Percentiles rank a stretch among this genome's conserved stretches.
phyloP scores from a whole-genome alignment of 2,797 vertebrate species.

The Melopsittacus undulatus region DNA sequence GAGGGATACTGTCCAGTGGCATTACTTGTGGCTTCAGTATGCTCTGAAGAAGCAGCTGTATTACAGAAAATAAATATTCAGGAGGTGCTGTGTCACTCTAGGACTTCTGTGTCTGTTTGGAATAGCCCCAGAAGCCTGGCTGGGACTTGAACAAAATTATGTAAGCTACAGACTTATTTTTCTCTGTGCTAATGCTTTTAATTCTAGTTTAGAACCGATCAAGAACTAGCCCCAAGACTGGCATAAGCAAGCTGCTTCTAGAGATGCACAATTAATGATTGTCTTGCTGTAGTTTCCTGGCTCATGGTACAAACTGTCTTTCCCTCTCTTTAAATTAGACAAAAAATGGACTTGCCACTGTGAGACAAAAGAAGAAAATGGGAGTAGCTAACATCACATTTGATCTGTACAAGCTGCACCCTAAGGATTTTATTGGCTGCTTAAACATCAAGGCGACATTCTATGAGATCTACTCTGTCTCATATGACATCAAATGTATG shows the following conservation, averaged over 20 bases:
- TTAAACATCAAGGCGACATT: conserved; percentile 83
- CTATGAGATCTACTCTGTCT: conserved; percentile 84
- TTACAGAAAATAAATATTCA: not conserved
- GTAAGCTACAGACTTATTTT: not conserved
- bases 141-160: not conserved
- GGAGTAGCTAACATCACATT: conserved; percentile 86
- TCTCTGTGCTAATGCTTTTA: not conserved
- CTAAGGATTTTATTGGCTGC: conserved; percentile 86
- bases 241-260: not conserved
- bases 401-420: conserved; percentile 85
- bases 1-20: not conserved
- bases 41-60: not conserved
- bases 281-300: not conserved
- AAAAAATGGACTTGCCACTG: conserved; percentile 32
- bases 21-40: not conserved
- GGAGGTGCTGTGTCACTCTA: not conserved
- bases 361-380: conserved; percentile 73
- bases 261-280: not conserved
- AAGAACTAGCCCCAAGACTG: not conserved
- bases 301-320: not conserved
- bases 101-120: not conserved
- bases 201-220: not conserved
- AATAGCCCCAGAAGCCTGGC: not conserved
- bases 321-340: conserved; percentile 41
- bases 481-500: conserved; percentile 82